Evolutionary conservation across 2,797 vertebrate species (phyloP), one percentile per base, ranked within the genome.

Genomic region (Trematomus bernacchii): DNA sequence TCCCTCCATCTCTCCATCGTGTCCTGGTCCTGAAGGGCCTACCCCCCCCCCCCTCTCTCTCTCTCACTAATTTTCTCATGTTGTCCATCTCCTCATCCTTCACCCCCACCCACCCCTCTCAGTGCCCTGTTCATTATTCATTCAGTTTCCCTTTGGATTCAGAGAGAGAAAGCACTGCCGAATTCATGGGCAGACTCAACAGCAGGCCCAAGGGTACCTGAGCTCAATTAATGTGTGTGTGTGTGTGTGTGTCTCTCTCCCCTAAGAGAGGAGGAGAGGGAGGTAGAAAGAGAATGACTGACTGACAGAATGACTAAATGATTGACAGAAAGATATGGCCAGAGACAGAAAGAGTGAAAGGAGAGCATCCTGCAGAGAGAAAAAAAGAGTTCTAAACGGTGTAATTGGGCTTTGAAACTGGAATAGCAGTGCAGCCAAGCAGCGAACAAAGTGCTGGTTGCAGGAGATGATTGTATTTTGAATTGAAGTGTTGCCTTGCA

Each of bases 51-150:
- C 74, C 82, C 76, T 50, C 23, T 19, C 74, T 80, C 75, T 42
- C 55, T 69, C 71, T 69, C 76, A 51, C 14, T 82, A 74, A 37
- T 77, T 52, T 59, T 58, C 76, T 57, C 16, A 3, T 10, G 47
- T 73, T 62, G 54, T 87, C 75, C 67, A 60, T 70, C 73, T 70
- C 60, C 72, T 77, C 76, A 42, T 73, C 74, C 66, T 46, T 43
- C 83, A 46, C 58, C 30, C 67, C 51, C 57, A 21, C 82, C 76
- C 73, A 27, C 55, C 70, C 66, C 84, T 81, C 77, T 79, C 82
- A 50, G 83, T 51, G 72, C 88, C 87, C 88, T 80, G 83, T 94
- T 94, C 88, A 92, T 95, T 93, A 93, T 94, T 91, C 84, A 91
- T 91, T 85, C 84, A 61, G 73, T 86, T 88, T 93, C 84, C 86